Evolutionary conservation across 2,888 invertebrate genomes (phyloP).

Genomic region (Hymenopus coronatus): DNA sequence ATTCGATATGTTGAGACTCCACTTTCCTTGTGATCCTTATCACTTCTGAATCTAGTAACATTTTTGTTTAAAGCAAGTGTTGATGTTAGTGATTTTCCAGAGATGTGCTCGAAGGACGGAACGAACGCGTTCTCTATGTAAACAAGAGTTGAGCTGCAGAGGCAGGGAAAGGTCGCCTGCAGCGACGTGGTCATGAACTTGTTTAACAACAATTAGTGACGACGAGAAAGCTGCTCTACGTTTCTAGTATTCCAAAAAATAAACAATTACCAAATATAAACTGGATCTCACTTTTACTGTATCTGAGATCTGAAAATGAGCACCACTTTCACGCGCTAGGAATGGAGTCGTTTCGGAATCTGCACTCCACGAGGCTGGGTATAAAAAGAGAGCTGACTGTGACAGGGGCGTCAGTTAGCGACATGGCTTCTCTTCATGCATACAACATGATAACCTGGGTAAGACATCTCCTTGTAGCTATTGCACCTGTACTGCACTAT

Average conservation of each 20-base stretch:
- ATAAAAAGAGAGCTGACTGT: neutral
- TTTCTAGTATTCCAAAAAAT: neutral
- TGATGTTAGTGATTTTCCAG: too few species aligned
- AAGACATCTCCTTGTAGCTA: too few species aligned
- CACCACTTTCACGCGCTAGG: neutral
- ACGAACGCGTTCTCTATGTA: too few species aligned
- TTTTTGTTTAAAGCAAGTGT: too few species aligned
- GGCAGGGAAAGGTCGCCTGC: neutral
- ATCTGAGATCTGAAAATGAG: neutral
- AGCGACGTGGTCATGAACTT: neutral
- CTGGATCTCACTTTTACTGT: neutral
- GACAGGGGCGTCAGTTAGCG: neutral
- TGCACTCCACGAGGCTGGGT: neutral
- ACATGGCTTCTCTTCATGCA: neutral
- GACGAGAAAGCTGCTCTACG: neutral
- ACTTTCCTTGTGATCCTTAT: too few species aligned
- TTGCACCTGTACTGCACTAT: too few species aligned
- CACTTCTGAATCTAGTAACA: too few species aligned
- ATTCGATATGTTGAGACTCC: too few species aligned
- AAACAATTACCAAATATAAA: neutral
- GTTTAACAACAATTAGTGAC: neutral
- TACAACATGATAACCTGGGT: neutral
- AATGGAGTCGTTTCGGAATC: neutral
- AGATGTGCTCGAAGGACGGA: too few species aligned
- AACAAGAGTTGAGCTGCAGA: neutral